Evolutionary conservation across 2,113 vertebrate genomes (phyloP).

Genomic region (Gymnogyps californianus): DNA sequence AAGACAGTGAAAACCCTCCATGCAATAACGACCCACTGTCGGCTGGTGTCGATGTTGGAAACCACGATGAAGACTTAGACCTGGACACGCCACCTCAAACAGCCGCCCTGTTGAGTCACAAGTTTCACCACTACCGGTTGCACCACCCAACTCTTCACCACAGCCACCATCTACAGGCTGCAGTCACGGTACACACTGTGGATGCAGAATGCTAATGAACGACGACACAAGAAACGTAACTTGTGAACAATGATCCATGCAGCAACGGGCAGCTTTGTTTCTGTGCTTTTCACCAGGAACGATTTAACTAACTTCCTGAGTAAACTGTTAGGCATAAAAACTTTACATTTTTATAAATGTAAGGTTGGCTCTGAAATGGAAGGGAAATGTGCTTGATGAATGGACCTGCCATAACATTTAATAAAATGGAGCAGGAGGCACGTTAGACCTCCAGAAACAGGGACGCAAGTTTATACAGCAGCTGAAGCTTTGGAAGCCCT

Average conservation of each 20-base stretch:
- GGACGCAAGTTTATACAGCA: conserved; percentile 14
- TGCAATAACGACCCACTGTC: conserved; percentile 93
- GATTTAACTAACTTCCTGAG: not conserved
- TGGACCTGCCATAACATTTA: conserved; percentile 42
- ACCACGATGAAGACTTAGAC: conserved; percentile 94
- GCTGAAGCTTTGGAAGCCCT: conserved; percentile 21
- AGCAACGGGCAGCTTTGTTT: not conserved
- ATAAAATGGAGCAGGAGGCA: conserved; percentile 23
- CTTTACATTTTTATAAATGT: not conserved
- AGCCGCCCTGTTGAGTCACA: conserved; percentile 93
- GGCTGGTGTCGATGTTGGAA: conserved; percentile 89
- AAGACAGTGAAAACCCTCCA: conserved; percentile 96
- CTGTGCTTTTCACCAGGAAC: not conserved
- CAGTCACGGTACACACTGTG: conserved; percentile 94
- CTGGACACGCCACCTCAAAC: conserved; percentile 94
- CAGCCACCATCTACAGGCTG: conserved; percentile 92
- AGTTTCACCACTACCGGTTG: conserved; percentile 90
- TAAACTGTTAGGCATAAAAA: not conserved
- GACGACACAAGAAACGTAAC: not conserved
- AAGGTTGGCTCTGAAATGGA: conserved; percentile 11
- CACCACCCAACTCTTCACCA: conserved; percentile 88
- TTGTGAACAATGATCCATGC: not conserved
- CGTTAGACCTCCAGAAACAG: conserved; percentile 38
- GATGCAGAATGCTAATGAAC: conserved; percentile 90
- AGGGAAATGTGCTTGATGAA: conserved; percentile 1